Evolutionary conservation across 2,888 invertebrate species (phyloP), one percentile per base, ranked within the genome.

Genomic region (Bursaphelenchus okinawaensis): DNA sequence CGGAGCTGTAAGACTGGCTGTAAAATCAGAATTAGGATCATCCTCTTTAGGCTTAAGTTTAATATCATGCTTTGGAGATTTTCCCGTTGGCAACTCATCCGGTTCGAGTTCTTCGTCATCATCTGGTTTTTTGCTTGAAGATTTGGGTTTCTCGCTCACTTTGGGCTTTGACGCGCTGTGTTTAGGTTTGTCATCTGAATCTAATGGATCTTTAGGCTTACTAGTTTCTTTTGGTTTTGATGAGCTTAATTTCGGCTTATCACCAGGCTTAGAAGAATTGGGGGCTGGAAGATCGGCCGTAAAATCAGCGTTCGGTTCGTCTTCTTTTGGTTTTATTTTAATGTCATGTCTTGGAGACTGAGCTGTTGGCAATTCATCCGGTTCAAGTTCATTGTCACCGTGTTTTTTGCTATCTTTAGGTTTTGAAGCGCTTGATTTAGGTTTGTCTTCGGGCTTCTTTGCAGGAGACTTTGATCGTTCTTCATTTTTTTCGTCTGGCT

Each of bases 291-390:
- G 12, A 12, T 40, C n/a, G 12, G 40, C 16, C 16, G n/a, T 40
- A n/a, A 1, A 12, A 40, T 40, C 40, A 40, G 40, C 12, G 16
- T 12, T n/a, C 40, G 40, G n/a, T 40, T 12, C 16, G n/a, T 12
- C 12, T 40, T 68, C 68, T n/a, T 56, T 66, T n/a, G 61, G 52
- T 27, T 68, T 71, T 4, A 52, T 19, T 28, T 55, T 67, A 22
- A 52, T 31, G 50, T 58, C 52, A 26, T 59, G 60, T 1, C n/a
- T 31, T 51, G 58, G 66, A 23, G 62, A 40, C 24, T 16, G 8
- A 8, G 29, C 29, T n/a, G n/a, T n/a, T n/a, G n/a, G n/a, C n/a
- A 63, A 12, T 19, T 55, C 22, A 22, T 65, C 65, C 26, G 65
- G 40, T n/a, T 64, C 65, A 63, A 16, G 56, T 28, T 64, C 64